Evolutionary conservation across 2,888 invertebrate genomes (phyloP).

Genomic region (Megamerina dolium): DNA sequence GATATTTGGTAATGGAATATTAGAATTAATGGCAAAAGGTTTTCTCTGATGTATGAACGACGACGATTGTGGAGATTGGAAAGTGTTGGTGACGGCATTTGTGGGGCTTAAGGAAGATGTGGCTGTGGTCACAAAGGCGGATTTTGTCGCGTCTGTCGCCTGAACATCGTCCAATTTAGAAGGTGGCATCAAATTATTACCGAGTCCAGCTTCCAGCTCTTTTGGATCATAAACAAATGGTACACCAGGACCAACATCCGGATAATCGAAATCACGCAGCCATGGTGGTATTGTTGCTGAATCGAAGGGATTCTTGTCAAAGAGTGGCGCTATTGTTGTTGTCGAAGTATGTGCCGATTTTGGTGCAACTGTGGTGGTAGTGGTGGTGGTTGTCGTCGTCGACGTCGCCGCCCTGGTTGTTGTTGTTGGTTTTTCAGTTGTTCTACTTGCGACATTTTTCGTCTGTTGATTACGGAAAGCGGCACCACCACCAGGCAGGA

Average conservation of each 20-base stretch:
- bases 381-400: constrained; percentile 8
- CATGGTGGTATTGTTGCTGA: constrained; percentile 41
- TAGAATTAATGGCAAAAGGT: constrained; percentile 29
- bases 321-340: constrained; percentile 20
- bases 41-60: constrained; percentile 19
- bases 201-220: constrained; percentile 20
- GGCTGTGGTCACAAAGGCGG: constrained; percentile 14
- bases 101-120: constrained; percentile 18
- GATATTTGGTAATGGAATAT: constrained; percentile 38
- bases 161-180: constrained; percentile 15
- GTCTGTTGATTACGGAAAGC: constrained; percentile 13
- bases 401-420: constrained; percentile 9
- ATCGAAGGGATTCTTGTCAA: constrained; percentile 32
- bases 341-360: constrained; percentile 23
- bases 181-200: constrained; percentile 24
- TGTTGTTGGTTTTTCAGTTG: constrained; percentile 5
- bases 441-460: constrained; percentile 8
- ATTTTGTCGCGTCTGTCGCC: constrained; percentile 17
- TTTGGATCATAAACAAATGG: constrained; percentile 31
- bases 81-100: no score
- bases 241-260: constrained; percentile 44
- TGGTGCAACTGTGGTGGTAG: constrained; percentile 14
- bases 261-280: constrained; percentile 42
- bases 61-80: constrained; percentile 25
- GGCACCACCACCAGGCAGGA: constrained; percentile 13